Base-by-base conservation (phyloP, 2,888 invertebrate species). In the Lobophora halterata region DNA sequence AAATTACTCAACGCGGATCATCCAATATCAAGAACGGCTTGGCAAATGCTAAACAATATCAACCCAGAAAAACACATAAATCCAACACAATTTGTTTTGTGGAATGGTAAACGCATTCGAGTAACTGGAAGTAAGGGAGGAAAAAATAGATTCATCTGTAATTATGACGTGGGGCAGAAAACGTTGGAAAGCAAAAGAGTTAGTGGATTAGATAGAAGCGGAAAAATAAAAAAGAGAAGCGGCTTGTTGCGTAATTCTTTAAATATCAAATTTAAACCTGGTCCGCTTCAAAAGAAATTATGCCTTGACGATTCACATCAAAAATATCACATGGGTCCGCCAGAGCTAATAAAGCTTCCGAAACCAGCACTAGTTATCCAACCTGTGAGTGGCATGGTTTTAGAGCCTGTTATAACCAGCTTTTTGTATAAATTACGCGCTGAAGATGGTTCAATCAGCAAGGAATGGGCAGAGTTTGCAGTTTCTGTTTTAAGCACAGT, bases 401-500 rank as follows among this genome's bases (percentile, higher is more conserved):
- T 91, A 41, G 83, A 88, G 53, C 65, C 83, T 3, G 53, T 74
- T 8, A 70, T 89, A 18, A 55, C 71, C 12, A 75, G 71, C 37
- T 82, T 88, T 55, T 58, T 90, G 32, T 72, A 77, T 44, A 70
- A 65, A 42, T 65, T 79, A 19, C 65, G 77, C 19, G 60, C 75
- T 43, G 60, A 70, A 25, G 67, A 85, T 38, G 85, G 81, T 5
- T 49, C 59, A 1, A 79, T 91, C 45, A 73, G 81, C 18, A 60
- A 69, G 30, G 77, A 86, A 49, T 88, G 89, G 80, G 88, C 89
- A 1, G 80, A 89, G 33, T 90, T 90, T 70, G 88, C 91, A 11
- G 77, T 89, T 30, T 82, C 89, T 7, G 85, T 83, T 21, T 54
- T 91, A 42, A 80, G 79, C 21, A 63, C 57, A 5, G 41, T 71